phyloP scores from a whole-genome alignment of 2,113 vertebrate species.

The Meriones unguiculatus region DNA sequence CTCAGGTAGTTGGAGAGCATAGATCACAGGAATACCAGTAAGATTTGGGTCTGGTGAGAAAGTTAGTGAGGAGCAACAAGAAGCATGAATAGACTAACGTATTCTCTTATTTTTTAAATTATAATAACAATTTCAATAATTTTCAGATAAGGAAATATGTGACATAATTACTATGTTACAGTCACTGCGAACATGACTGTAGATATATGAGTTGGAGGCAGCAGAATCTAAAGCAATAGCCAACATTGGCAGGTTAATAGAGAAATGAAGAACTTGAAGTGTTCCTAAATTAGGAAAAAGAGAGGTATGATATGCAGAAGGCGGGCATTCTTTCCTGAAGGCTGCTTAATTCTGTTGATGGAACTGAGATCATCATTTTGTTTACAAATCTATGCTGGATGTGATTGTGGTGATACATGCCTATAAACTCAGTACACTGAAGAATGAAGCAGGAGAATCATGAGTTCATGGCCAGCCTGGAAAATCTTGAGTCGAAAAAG shows the following conservation, averaged over 20 bases:
- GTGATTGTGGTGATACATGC: too few species aligned
- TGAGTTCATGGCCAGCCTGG: background rate
- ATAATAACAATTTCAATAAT: background rate
- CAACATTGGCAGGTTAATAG: background rate
- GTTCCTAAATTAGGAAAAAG: background rate
- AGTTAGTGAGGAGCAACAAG: background rate
- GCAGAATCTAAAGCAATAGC: background rate
- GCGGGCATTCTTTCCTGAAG: background rate
- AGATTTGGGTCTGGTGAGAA: background rate
- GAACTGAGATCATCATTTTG: background rate
- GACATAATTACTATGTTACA: background rate
- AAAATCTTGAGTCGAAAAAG: background rate
- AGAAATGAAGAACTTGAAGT: background rate
- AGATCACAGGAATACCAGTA: rapidly evolving
- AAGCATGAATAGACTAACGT: background rate
- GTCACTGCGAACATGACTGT: background rate
- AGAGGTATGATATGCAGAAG: background rate
- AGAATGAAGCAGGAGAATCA: background rate
- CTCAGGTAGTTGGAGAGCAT: background rate
- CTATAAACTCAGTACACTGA: background rate
- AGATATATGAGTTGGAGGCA: background rate
- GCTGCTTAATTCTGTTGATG: background rate
- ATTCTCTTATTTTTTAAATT: background rate
- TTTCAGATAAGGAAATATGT: background rate
- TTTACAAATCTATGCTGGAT: background rate